Percentiles rank a stretch among this genome's conserved stretches.
Evolutionary conservation across 2,888 invertebrate genomes (phyloP).

Genomic region (Ormyrus labotus): DNA sequence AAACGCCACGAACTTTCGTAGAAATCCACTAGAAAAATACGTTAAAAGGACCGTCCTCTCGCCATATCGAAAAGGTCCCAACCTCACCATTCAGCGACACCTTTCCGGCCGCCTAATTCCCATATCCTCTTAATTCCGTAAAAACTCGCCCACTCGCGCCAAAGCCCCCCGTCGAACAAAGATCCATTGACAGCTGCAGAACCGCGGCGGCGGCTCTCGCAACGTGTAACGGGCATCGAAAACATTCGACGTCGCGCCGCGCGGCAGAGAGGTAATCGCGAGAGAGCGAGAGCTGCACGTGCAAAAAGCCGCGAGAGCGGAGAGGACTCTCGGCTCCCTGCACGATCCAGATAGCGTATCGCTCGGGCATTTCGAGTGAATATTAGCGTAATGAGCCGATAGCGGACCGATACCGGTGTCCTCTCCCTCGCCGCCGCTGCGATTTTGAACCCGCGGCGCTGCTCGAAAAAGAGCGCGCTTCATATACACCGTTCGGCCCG

Average conservation of each 20-base stretch:
- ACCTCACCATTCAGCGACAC: no score
- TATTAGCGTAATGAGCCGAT: conserved; percentile 75
- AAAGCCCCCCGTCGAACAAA: no score
- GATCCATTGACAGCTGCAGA: not conserved
- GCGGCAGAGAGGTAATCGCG: not conserved
- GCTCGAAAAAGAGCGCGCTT: not conserved
- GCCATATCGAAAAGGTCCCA: no score
- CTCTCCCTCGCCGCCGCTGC: no score
- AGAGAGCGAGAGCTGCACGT: not conserved
- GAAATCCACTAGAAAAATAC: no score
- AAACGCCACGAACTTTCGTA: no score
- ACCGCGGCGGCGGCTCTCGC: not conserved
- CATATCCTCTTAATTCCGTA: no score
- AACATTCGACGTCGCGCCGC: not conserved
- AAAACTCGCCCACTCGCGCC: no score
- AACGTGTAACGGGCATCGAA: no score
- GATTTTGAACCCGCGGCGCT: not conserved
- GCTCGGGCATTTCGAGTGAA: conserved; percentile 71
- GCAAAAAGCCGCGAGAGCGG: conserved; percentile 23
- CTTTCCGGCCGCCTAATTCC: no score
- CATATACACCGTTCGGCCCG: not conserved
- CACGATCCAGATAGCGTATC: conserved; percentile 71
- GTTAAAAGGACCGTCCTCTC: no score
- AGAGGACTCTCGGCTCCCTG: conserved; percentile 45
- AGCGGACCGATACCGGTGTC: conserved; percentile 58